Evolutionary conservation across 2,797 vertebrate genomes (phyloP).

Genomic region (Crocodylus rhombifer): DNA sequence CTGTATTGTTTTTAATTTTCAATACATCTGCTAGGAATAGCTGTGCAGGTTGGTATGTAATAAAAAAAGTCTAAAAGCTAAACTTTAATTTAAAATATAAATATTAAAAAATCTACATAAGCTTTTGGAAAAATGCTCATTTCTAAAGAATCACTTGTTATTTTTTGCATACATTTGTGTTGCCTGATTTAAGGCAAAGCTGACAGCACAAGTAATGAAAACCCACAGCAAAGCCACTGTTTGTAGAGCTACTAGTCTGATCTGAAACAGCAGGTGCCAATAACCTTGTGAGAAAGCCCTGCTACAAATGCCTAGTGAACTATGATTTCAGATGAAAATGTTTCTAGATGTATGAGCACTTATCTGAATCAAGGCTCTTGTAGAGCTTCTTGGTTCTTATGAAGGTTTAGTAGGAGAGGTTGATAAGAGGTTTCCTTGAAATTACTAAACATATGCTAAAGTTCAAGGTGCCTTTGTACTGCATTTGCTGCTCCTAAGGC

Average conservation of each 20-base stretch:
- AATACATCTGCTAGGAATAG: not conserved
- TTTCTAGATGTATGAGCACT: not conserved
- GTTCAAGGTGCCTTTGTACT: not conserved
- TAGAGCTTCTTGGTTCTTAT: not conserved
- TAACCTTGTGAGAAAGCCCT: not conserved
- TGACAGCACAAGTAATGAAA: not conserved
- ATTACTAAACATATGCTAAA: not conserved
- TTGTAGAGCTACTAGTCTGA: not conserved
- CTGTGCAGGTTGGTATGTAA: not conserved
- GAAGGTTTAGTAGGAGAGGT: not conserved
- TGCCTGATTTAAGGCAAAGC: not conserved
- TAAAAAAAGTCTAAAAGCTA: not conserved
- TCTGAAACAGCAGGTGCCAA: not conserved
- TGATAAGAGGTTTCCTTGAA: not conserved
- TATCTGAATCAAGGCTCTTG: not conserved
- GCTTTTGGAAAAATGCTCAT: not conserved
- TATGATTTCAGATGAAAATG: not conserved
- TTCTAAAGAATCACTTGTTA: not conserved
- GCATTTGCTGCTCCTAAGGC: not conserved
- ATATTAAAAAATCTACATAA: not conserved
- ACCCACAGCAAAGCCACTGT: not conserved
- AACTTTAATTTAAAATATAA: not conserved
- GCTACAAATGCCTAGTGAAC: not conserved
- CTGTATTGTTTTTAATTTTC: not conserved
- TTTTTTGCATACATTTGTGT: not conserved